Evolutionary conservation across 53 echinoderm and acorn worm genomes (phyloP).

Genomic region (Temnopleurus reevesii): DNA sequence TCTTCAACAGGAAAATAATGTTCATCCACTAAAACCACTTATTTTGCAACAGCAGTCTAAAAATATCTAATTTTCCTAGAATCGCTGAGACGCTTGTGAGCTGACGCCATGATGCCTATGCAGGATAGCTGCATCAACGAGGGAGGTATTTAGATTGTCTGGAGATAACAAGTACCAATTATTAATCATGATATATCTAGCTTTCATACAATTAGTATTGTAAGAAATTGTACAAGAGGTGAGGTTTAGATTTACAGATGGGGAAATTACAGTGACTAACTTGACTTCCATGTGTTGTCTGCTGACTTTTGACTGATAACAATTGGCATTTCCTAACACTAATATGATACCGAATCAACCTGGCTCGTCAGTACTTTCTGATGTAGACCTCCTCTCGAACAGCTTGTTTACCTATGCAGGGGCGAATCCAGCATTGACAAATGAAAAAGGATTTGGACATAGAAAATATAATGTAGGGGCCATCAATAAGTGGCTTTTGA

Average conservation of each 20-base stretch:
- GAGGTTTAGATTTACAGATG: neutral
- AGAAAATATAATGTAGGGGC: no score
- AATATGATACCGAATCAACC: conserved; percentile 10
- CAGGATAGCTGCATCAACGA: neutral
- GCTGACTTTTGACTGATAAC: neutral
- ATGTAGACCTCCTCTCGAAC: neutral
- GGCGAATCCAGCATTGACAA: no score
- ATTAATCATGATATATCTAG: neutral
- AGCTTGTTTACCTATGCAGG: no score
- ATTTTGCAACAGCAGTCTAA: neutral
- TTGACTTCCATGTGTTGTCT: neutral
- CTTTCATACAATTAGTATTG: neutral
- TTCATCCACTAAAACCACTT: neutral
- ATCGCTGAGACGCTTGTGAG: neutral
- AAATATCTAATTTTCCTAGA: conserved; percentile 12
- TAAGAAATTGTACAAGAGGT: neutral
- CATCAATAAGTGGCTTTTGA: no score
- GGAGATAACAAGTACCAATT: neutral
- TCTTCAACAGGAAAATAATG: conserved; percentile 13
- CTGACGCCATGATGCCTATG: neutral
- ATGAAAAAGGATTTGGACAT: no score
- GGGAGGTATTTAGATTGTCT: neutral
- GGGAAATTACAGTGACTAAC: neutral
- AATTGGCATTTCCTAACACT: conserved; percentile 9
- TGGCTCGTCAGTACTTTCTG: neutral